phyloP scores from a whole-genome alignment of 2,113 vertebrate genomes.

The Mesocricetus auratus region DNA sequence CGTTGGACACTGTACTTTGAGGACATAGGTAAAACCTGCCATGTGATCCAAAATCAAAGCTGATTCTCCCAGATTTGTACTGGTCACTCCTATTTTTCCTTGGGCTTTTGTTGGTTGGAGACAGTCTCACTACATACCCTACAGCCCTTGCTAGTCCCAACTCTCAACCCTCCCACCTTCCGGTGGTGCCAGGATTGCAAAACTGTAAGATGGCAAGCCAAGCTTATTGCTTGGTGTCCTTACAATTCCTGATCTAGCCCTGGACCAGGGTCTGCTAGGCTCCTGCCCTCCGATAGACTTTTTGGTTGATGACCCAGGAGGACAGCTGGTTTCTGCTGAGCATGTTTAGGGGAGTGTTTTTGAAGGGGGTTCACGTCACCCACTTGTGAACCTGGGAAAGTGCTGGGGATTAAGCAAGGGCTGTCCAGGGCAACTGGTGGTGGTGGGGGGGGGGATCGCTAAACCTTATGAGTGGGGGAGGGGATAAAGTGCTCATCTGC shows the following conservation, averaged over 20 bases:
- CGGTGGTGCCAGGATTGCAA: not conserved
- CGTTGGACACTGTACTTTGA: not conserved
- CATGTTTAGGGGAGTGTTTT: not conserved
- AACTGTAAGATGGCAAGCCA: not conserved
- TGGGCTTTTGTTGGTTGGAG: not conserved
- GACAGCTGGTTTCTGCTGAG: not conserved
- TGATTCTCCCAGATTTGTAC: not conserved
- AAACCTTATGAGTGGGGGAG: not conserved
- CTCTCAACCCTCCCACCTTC: not conserved
- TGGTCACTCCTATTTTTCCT: not conserved
- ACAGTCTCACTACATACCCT: not conserved
- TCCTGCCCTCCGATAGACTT: too few species aligned
- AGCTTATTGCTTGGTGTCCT: not conserved
- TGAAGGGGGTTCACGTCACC: not conserved
- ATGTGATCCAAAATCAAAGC: not conserved
- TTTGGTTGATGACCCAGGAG: not conserved
- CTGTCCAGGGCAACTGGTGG: not conserved
- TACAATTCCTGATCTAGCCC: not conserved
- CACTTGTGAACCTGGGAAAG: not conserved
- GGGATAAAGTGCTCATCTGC: not conserved
- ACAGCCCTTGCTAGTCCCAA: not conserved
- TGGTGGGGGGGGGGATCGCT: not conserved
- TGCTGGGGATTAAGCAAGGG: not conserved
- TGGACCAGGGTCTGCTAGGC: not conserved
- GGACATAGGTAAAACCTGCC: not conserved